Percentiles rank a stretch among this genome's conserved stretches.
phyloP scores from a whole-genome alignment of 2,797 vertebrate species.

The Chloroceryle inda region DNA sequence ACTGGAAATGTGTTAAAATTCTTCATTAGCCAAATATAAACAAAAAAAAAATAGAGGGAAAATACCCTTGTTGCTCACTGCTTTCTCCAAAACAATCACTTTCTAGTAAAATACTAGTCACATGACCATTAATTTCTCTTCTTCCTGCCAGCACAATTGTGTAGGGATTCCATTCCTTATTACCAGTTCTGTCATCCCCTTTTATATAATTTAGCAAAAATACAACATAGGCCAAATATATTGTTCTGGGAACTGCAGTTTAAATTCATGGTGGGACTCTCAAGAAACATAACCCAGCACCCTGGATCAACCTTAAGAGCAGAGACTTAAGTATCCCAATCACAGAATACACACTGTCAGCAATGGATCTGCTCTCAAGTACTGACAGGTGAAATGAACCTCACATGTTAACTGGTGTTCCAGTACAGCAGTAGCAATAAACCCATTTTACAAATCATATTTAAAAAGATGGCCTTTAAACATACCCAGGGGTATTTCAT shows the following conservation, averaged over 20 bases:
- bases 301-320: not conserved
- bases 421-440: not conserved
- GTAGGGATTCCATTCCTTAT: not conserved
- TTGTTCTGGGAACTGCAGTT: not conserved
- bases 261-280: not conserved
- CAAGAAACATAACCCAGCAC: not conserved
- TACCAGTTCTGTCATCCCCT: not conserved
- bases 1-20: not conserved
- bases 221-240: not conserved
- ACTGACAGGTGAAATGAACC: not conserved
- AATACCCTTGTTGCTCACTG: accelerated
- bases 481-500: not conserved
- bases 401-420: not conserved
- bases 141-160: not conserved
- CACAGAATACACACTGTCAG: accelerated
- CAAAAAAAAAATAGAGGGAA: not conserved
- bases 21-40: not conserved
- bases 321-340: not conserved
- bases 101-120: not conserved
- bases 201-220: not conserved
- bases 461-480: not conserved
- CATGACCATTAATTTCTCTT: not conserved
- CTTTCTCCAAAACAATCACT: not conserved
- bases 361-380: not conserved
- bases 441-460: not conserved